phyloP scores from a whole-genome alignment of 2,797 vertebrate species.

The Dipus sagitta region DNA sequence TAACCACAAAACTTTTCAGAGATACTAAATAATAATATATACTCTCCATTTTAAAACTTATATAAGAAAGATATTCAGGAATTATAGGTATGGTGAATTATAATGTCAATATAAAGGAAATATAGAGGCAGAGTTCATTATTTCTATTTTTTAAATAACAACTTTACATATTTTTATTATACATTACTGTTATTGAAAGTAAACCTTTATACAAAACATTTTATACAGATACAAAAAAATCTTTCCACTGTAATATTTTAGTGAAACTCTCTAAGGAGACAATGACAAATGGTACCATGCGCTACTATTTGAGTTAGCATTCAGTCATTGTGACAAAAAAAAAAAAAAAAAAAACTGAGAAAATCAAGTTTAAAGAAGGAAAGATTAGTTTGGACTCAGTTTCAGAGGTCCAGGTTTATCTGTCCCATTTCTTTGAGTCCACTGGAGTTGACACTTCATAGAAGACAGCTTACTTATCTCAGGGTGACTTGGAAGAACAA shows the following conservation, averaged over 20 bases:
- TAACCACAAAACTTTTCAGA: neutral
- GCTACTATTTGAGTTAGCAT: neutral
- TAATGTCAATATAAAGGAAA: slow-evolving; percentile 40
- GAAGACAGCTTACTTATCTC: neutral
- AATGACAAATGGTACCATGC: neutral
- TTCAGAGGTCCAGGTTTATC: neutral
- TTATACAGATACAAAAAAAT: too few species aligned
- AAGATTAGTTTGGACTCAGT: neutral
- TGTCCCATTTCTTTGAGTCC: neutral
- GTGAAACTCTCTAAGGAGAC: neutral
- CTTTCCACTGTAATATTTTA: neutral
- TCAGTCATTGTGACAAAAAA: neutral
- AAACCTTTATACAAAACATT: too few species aligned
- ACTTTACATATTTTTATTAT: too few species aligned
- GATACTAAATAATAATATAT: neutral
- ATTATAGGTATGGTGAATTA: slow-evolving; percentile 5
- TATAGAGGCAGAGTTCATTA: neutral
- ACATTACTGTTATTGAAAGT: too few species aligned
- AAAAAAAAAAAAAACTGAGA: neutral
- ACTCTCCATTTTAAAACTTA: neutral
- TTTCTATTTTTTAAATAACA: neutral
- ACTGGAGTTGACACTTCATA: too few species aligned
- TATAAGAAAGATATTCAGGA: neutral
- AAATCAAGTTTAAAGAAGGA: neutral
- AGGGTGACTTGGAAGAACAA: too few species aligned